These are phyloP conservation scores for Choristoneura rosaceana DNA, from an alignment of 2,888 invertebrate genomes.

Conservation along the genomic window DNA sequence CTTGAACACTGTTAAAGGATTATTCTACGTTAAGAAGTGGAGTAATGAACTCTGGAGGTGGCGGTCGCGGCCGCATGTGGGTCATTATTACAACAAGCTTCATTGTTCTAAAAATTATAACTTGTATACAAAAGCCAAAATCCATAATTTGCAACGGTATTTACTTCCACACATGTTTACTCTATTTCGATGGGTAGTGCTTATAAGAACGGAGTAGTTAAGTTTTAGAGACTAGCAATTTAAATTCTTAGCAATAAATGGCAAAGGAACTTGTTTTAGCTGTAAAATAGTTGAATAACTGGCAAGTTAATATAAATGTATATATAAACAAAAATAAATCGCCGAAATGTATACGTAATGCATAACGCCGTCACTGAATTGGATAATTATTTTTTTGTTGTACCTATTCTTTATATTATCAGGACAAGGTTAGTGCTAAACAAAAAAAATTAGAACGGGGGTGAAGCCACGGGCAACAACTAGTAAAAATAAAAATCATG, in stretches of 20 bases:
- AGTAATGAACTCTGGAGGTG: conserved; percentile 5
- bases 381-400: too few relatives aligned
- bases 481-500: too few relatives aligned
- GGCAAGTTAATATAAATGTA: not conserved
- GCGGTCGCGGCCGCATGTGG: conserved; percentile 21
- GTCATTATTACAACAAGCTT: conserved; percentile 20
- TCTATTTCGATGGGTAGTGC: not conserved
- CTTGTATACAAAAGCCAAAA: not conserved
- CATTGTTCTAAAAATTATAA: conserved; percentile 18
- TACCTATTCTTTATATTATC: too few relatives aligned
- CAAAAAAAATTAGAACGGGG: too few relatives aligned
- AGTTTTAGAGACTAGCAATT: not conserved
- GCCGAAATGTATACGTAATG: too few relatives aligned
- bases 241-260: not conserved
- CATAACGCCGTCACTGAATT: too few relatives aligned
- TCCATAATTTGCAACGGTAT: not conserved
- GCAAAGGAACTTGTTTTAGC: not conserved
- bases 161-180: not conserved
- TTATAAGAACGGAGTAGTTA: not conserved
- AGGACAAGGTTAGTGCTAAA: too few relatives aligned
- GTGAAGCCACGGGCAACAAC: too few relatives aligned
- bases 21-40: not conserved
- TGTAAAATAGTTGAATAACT: not conserved
- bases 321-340: too few relatives aligned
- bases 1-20: too few relatives aligned